Evolutionary conservation across 2,888 invertebrate species (phyloP).

Genomic region (Cryptus armator): DNA sequence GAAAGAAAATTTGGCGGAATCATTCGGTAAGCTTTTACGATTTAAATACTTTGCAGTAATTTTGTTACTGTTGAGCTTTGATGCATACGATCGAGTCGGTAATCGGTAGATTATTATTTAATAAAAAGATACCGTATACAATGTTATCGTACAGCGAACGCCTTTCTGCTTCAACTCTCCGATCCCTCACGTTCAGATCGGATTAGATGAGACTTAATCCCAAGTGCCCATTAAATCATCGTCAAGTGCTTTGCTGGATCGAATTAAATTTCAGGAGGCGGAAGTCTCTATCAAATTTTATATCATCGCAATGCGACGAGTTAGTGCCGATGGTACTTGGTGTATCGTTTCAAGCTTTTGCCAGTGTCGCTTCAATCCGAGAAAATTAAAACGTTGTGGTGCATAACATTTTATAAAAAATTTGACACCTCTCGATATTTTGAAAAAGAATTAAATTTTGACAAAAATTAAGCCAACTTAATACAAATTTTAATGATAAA

Average conservation of each 20-base stretch:
- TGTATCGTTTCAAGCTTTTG: background rate
- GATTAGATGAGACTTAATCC: slow-evolving; percentile 12
- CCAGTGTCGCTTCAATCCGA: background rate
- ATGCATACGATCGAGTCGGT: no score
- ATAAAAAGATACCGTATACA: background rate
- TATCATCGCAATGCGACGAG: slow-evolving; percentile 12
- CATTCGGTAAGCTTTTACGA: no score
- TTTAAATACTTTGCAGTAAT: no score
- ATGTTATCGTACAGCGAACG: background rate
- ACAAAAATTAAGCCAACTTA: no score
- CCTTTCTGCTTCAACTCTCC: slow-evolving; percentile 2
- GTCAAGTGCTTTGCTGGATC: slow-evolving; percentile 45
- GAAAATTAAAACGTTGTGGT: background rate
- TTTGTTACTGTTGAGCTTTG: no score
- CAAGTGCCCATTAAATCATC: slow-evolving; percentile 26
- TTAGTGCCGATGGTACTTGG: background rate
- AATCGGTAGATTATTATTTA: no score
- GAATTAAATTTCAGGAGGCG: slow-evolving; percentile 40
- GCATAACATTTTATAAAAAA: no score
- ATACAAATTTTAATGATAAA: no score
- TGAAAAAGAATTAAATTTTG: no score
- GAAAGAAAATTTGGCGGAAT: no score
- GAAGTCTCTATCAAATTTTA: slow-evolving; percentile 42
- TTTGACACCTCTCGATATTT: no score
- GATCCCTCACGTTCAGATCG: slow-evolving; percentile 14